Evolutionary conservation across 2,113 vertebrate genomes (phyloP).

Genomic region (Scytalopus superciliaris): DNA sequence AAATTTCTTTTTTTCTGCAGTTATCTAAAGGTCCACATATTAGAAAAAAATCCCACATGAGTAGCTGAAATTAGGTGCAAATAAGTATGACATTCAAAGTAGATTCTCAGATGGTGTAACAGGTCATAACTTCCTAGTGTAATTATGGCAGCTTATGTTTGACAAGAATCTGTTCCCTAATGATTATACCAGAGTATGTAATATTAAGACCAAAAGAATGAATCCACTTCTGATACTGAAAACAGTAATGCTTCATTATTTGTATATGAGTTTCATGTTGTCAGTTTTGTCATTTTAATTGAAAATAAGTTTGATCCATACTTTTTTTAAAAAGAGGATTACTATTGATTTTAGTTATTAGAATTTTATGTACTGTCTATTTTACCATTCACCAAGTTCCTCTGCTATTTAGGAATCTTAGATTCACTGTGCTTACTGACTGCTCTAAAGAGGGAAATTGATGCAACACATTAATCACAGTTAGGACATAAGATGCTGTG

Average conservation of each 20-base stretch:
- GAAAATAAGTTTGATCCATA: neutral
- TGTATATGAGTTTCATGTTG: neutral
- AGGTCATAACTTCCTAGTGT: neutral
- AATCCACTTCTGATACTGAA: neutral
- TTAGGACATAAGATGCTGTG: neutral
- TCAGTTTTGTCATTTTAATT: neutral
- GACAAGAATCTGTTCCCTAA: neutral
- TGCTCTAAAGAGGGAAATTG: neutral
- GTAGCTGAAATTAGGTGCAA: neutral
- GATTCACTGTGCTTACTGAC: neutral
- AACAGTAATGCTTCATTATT: neutral
- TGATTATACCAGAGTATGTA: neutral
- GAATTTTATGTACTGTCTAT: neutral
- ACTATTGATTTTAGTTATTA: neutral
- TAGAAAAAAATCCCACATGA: neutral
- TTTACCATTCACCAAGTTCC: neutral
- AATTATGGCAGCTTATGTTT: neutral
- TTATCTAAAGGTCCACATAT: neutral
- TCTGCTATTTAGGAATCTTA: neutral
- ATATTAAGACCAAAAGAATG: neutral
- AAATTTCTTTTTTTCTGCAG: neutral
- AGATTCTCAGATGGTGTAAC: neutral
- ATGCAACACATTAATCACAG: neutral
- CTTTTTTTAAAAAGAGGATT: neutral
- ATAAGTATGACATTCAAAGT: neutral